Base-by-base conservation (phyloP, 2,888 invertebrate species). In the Octodonta nipae region DNA sequence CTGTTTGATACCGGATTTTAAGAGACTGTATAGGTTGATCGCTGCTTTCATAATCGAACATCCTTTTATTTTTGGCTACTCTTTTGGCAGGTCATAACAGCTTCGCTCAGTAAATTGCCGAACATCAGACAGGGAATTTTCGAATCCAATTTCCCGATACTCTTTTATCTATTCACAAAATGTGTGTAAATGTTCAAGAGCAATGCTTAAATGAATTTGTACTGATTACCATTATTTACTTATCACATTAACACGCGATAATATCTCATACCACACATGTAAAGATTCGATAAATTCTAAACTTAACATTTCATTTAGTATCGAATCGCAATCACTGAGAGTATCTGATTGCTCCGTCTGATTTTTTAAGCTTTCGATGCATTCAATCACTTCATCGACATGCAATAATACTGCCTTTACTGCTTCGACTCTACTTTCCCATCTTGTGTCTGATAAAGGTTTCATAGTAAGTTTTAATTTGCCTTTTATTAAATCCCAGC, bases 401-500 rank as follows among this genome's bases (percentile, higher is more conserved):
- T 36, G 32, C 20, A 38, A 38, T 28, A 33, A 28, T 38, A 31
- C 10, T 11, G 35, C 30, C 22, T 35, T 37, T 7, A 31, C 28
- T 30, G 32, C 24, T 22, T 25, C 29, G 15, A 39, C 30, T 30
- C 32, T 28, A 25, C 36, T 34, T 29, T 34, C 34, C 33, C 33
- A 38, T 14, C 35, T 30, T 26, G 33, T 38, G 25, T 30, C 35
- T 13, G 35, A 35, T 25, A 33, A 33, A 26, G 33, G 33, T 16
- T 35, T 37, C 15, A 32, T 27, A 5, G 27, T 35, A 31, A 46
- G 43, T 33, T 47, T 50, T 34, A 34, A 28, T 33, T 28, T 33
- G 17, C 12, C 11, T 11, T 28, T 28, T 6, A 34, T 26, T 29
- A 29, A 29, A 13, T 37, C 58, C 3, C 58, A 51, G 11, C 37